Percentiles rank a stretch among this genome's conserved stretches.
phyloP scores from a whole-genome alignment of 2,113 vertebrate genomes.

The Gobiocypris rarus region DNA sequence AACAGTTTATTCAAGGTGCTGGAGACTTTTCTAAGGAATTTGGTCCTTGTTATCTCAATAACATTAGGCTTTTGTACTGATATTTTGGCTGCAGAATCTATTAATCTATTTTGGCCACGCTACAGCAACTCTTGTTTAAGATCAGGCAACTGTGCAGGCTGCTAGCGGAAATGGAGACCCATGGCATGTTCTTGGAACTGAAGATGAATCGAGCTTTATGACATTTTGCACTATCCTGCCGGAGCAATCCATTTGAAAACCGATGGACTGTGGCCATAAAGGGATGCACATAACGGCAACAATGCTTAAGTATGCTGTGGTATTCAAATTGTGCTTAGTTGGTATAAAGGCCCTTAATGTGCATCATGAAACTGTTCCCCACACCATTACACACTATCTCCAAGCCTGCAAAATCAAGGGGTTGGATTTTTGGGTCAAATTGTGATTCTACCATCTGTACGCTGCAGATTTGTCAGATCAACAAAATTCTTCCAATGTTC shows the following conservation, averaged over 20 bases:
- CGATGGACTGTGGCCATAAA: slow-evolving; percentile 27
- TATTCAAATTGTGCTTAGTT: slow-evolving; percentile 34
- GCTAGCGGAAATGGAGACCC: background rate
- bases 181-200: slow-evolving; percentile 20
- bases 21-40: background rate
- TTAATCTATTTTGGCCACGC: background rate
- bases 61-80: background rate
- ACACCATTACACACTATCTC: slow-evolving; percentile 17
- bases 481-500: background rate
- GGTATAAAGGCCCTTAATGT: slow-evolving; percentile 35
- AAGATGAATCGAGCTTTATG: slow-evolving; percentile 20
- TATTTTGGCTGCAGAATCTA: slow-evolving; percentile 10
- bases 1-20: slow-evolving; percentile 25
- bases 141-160: background rate
- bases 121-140: slow-evolving; percentile 21
- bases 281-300: slow-evolving; percentile 39
- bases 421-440: slow-evolving; percentile 18
- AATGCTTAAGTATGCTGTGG: background rate
- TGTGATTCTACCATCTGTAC: slow-evolving; percentile 13
- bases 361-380: background rate
- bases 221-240: background rate
- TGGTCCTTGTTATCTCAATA: background rate
- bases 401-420: background rate
- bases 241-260: slow-evolving; percentile 30
- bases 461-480: background rate